Base-by-base conservation (phyloP, 2,888 invertebrate species). In the Pemphredon lugubris region DNA sequence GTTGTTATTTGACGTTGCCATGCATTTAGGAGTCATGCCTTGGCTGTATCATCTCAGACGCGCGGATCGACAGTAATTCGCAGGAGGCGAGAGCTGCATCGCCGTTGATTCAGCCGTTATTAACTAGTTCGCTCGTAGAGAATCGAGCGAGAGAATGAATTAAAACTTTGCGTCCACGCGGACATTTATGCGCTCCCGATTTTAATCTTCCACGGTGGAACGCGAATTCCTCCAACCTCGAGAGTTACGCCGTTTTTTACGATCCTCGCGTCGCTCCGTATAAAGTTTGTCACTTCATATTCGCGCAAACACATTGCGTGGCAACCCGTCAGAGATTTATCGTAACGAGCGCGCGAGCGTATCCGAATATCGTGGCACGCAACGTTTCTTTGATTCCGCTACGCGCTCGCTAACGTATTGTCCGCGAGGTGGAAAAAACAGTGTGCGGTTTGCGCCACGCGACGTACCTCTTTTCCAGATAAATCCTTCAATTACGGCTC, bases 401-500 rank as follows among this genome's bases (percentile, higher is more conserved):
- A 4, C n/a, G 2, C 9, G 11, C n/a, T 42, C 18, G 7, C 57
- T 37, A 44, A 39, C 13, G 4, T 39, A 51, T n/a, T n/a, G n/a
- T n/a, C n/a, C 20, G 2, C 37, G n/a, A n/a, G 9, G 16, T 11
- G 16, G 3, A 0, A 20, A 26, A 23, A 54, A 59, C 54, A 23
- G 23, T 20, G 13, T 7, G 3, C 30, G 18, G 44, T 16, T 44
- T 47, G 60, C 42, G 60, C 42, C 60, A 26, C 48, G 1, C 20
- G 14, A 53, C 42, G 40, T 48, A 23, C 47, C 47, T 55, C 58
- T 64, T 59, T 60, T 60, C 59, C 44, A 47, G 60, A 77, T 74
- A 79, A 79, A 79, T 79, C 81, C 81, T 72, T 80, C 80, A 64
- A 79, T 79, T 80, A 79, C 68, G 54, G 59, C 26, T 50, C 21